Evolutionary conservation across 2,888 invertebrate species (phyloP).

Genomic region (Nineta flava): DNA sequence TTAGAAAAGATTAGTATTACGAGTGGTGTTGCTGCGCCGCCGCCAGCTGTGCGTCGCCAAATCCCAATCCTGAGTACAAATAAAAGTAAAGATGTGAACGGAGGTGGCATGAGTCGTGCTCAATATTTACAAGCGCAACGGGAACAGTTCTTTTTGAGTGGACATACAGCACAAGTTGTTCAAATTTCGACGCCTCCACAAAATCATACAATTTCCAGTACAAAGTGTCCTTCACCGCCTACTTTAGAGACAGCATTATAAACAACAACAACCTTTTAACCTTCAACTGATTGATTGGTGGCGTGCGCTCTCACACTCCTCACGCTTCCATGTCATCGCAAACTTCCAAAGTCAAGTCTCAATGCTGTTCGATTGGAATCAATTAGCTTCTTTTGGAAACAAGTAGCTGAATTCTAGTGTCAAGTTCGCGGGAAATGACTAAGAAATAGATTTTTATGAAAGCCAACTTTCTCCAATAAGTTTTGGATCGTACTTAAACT

Average conservation of each 20-base stretch:
- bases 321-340: too few species aligned
- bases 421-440: too few species aligned
- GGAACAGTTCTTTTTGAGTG: slow-evolving; percentile 35
- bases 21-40: background rate
- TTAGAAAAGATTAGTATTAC: background rate
- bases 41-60: background rate
- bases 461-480: too few species aligned
- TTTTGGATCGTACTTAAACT: too few species aligned
- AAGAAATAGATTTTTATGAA: too few species aligned
- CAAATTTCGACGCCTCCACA: background rate
- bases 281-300: background rate
- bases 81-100: background rate
- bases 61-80: background rate
- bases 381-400: too few species aligned
- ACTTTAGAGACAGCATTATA: slow-evolving; percentile 45
- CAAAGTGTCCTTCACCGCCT: slow-evolving; percentile 27
- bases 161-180: background rate
- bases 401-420: too few species aligned
- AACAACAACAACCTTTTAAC: background rate
- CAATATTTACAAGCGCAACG: slow-evolving; percentile 42
- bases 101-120: slow-evolving; percentile 23
- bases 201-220: background rate
- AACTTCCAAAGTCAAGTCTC: too few species aligned
- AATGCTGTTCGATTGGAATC: too few species aligned
- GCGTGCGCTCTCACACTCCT: too few species aligned